Percentiles rank a stretch among this genome's conserved stretches.
Evolutionary conservation across 2,113 vertebrate species (phyloP).

Genomic region (Pterocles burchelli): DNA sequence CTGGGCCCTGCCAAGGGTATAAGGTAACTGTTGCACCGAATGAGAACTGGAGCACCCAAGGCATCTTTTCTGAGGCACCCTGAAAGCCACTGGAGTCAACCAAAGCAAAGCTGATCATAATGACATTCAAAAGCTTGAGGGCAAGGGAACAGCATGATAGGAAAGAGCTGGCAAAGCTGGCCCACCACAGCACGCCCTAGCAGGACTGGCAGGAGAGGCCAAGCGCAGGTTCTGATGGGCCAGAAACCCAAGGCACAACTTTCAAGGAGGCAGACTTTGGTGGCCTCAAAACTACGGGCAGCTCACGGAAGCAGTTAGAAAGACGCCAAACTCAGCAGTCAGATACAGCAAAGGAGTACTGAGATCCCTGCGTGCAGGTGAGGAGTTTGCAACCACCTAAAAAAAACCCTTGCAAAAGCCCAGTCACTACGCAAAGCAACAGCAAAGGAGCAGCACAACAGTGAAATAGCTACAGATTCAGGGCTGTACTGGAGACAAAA

Average conservation of each 20-base stretch:
- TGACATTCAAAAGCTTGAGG: background rate
- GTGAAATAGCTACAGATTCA: background rate
- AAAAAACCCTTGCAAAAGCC: background rate
- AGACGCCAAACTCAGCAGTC: background rate
- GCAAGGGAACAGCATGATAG: background rate
- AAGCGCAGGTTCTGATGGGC: background rate
- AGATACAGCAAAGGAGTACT: background rate
- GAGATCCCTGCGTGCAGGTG: background rate
- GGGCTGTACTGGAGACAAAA: background rate
- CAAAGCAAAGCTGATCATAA: background rate
- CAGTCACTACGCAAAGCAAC: background rate
- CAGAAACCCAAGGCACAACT: background rate
- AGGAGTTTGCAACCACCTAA: background rate
- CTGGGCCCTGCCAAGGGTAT: background rate
- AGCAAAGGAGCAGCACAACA: background rate
- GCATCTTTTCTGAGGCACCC: background rate
- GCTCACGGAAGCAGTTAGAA: background rate
- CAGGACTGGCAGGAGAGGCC: background rate
- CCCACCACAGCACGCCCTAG: background rate
- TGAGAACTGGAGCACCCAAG: background rate
- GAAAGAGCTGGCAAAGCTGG: accelerated
- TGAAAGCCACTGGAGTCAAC: background rate
- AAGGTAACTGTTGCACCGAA: background rate
- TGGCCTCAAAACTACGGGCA: background rate
- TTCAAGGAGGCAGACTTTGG: background rate